These are phyloP conservation scores for Coturnix japonica DNA, from an alignment of 2,113 vertebrate species.

Conservation along the genomic window DNA sequence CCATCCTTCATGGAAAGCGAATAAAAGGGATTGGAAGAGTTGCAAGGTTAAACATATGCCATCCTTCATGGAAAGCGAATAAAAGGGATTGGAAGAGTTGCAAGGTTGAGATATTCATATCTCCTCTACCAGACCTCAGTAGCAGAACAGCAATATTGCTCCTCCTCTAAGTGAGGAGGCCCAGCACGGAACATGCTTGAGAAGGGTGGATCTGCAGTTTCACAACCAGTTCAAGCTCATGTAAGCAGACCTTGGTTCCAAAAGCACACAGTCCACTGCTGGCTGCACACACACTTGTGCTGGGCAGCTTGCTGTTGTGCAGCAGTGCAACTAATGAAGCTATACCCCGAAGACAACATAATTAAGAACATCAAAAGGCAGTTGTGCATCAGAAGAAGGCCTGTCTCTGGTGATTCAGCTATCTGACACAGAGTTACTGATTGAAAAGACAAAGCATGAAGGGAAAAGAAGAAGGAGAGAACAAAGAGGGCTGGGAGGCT, in stretches of 20 bases:
- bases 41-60: no score
- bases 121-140: not conserved
- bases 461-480: not conserved
- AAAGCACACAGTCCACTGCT: not conserved
- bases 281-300: not conserved
- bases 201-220: not conserved
- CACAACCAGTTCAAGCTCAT: not conserved
- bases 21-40: not conserved
- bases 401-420: not conserved
- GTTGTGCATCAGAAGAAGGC: not conserved
- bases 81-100: not conserved
- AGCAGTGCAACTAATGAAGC: not conserved
- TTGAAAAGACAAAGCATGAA: slow-evolving; percentile 39
- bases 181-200: not conserved
- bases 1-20: not conserved
- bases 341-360: not conserved
- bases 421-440: not conserved
- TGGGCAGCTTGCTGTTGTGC: not conserved
- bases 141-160: not conserved
- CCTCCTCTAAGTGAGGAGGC: not conserved
- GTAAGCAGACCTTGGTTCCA: not conserved
- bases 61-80: not conserved
- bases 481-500: slow-evolving; percentile 45
- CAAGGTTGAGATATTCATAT: not conserved
- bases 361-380: not conserved